These are phyloP conservation scores for Alethe diademata DNA, from an alignment of 2,113 vertebrate genomes.

Conservation along the genomic window DNA sequence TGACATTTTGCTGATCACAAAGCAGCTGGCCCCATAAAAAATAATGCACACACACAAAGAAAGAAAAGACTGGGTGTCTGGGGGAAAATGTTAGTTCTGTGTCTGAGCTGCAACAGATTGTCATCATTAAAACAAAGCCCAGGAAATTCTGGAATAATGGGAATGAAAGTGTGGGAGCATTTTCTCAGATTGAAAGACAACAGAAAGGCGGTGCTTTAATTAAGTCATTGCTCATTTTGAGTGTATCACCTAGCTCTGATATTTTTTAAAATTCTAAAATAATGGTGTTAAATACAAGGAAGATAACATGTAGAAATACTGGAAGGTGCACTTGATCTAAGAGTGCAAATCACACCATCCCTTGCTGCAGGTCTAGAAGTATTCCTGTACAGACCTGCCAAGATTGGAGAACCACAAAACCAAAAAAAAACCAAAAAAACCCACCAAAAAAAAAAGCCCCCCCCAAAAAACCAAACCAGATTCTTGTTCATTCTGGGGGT, in stretches of 20 bases:
- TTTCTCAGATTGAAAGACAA: conserved; percentile 12
- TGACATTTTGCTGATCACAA: conserved; percentile 72
- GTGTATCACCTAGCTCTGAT: background rate
- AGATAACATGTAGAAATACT: background rate
- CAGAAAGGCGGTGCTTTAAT: conserved; percentile 45
- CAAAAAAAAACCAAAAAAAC: background rate
- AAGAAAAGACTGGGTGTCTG: conserved; percentile 54
- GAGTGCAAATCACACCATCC: background rate
- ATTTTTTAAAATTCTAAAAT: background rate
- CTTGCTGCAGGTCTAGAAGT: background rate
- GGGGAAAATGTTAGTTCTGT: conserved; percentile 52
- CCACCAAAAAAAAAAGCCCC: background rate
- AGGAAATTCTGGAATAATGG: conserved; percentile 11
- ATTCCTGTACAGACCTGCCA: background rate
- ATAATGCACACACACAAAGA: conserved; percentile 50
- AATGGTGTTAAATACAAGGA: background rate
- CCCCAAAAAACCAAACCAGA: background rate
- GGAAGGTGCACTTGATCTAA: background rate
- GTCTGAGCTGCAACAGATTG: conserved; percentile 50
- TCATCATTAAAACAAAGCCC: conserved; percentile 52
- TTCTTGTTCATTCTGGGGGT: background rate
- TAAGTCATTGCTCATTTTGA: background rate
- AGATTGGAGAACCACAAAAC: background rate
- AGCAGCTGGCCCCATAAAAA: conserved; percentile 72
- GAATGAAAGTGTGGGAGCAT: background rate